These are phyloP conservation scores for Lasioglossum calceatum DNA, from an alignment of 2,888 invertebrate genomes.

Conservation along the genomic window DNA sequence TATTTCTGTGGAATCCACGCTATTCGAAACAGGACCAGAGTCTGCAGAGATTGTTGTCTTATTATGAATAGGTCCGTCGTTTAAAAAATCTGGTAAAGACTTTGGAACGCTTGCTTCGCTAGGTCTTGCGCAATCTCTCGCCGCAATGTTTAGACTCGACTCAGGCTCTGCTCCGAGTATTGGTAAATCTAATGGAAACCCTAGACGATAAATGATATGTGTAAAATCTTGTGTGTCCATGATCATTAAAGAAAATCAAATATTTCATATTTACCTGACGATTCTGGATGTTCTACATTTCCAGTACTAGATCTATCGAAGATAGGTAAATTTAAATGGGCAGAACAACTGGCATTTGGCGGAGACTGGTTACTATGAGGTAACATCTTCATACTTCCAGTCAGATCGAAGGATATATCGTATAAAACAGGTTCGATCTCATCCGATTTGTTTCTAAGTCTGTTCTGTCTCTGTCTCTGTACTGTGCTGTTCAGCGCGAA, in stretches of 20 bases:
- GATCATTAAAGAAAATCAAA: neutral
- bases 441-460: slow-evolving; percentile 61
- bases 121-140: slow-evolving; percentile 68
- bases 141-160: slow-evolving; percentile 53
- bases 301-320: slow-evolving; percentile 66
- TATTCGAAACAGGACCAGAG: slow-evolving; percentile 62
- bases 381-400: slow-evolving; percentile 70
- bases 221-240: neutral
- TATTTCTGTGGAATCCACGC: slow-evolving; percentile 67
- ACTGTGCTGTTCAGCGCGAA: slow-evolving; percentile 87
- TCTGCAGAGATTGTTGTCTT: slow-evolving; percentile 76
- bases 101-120: slow-evolving; percentile 85
- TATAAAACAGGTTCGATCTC: slow-evolving; percentile 47
- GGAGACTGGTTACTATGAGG: slow-evolving; percentile 49
- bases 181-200: slow-evolving; percentile 81
- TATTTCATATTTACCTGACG: slow-evolving; percentile 66
- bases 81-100: slow-evolving; percentile 89
- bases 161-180: slow-evolving; percentile 71
- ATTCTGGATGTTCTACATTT: slow-evolving; percentile 69
- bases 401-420: slow-evolving; percentile 77
- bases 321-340: slow-evolving; percentile 71
- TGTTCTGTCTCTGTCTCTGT: slow-evolving; percentile 71
- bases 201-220: slow-evolving; percentile 52
- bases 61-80: slow-evolving; percentile 88
- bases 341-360: slow-evolving; percentile 53